These are phyloP conservation scores for Tiliacea aurago DNA, from an alignment of 2,888 invertebrate genomes.

Conservation along the genomic window DNA sequence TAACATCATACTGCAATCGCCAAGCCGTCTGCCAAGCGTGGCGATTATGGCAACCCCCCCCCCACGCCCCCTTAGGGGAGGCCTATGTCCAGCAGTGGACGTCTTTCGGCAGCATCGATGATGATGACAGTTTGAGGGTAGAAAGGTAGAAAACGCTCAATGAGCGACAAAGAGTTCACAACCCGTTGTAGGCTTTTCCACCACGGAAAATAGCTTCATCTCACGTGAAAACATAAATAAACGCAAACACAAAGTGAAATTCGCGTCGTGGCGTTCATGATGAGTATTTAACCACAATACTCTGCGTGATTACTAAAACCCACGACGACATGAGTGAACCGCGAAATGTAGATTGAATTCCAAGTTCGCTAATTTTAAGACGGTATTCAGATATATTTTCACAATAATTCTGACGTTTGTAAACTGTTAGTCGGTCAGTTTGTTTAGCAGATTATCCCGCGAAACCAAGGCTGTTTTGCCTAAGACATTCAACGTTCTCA, in stretches of 20 bases:
- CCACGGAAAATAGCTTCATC: not conserved
- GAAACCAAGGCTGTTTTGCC: constrained; percentile 41
- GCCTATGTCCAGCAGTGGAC: too few species aligned
- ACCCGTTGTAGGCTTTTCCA: constrained; percentile 13
- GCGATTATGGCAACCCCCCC: too few species aligned
- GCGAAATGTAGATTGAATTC: not conserved
- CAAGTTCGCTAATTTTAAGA: constrained; percentile 3
- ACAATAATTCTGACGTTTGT: constrained; percentile 32
- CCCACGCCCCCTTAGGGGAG: too few species aligned
- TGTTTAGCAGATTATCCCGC: constrained; percentile 40
- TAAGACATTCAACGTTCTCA: constrained; percentile 26
- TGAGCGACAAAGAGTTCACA: not conserved
- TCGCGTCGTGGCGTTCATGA: not conserved
- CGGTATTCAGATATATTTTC: constrained; percentile 21
- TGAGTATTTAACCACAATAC: not conserved
- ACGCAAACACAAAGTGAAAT: not conserved
- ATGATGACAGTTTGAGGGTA: too few species aligned
- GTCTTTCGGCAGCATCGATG: too few species aligned
- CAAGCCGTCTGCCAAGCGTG: too few species aligned
- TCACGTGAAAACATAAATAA: not conserved
- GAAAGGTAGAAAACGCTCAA: not conserved
- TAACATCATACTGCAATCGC: too few species aligned
- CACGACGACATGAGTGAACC: not conserved
- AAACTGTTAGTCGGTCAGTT: constrained; percentile 36
- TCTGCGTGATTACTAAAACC: constrained; percentile 8